These are phyloP conservation scores for Anguilla marmorata DNA, from an alignment of 2,797 vertebrate species.

Conservation along the genomic window DNA sequence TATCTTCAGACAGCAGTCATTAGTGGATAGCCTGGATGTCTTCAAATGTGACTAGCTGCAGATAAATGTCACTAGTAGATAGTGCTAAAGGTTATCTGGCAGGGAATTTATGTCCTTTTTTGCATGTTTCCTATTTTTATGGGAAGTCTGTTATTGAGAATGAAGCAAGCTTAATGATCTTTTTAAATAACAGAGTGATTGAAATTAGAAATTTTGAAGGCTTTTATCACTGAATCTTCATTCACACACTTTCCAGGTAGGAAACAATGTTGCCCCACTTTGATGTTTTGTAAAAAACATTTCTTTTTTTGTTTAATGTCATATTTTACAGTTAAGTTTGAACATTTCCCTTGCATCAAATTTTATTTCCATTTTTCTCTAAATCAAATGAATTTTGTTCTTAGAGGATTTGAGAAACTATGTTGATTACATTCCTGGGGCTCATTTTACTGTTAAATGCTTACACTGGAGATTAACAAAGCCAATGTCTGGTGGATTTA, in stretches of 20 bases:
- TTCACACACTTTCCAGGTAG: neutral
- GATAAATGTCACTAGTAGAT: neutral
- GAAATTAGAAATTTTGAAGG: neutral
- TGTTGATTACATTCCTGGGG: neutral
- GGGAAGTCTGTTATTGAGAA: neutral
- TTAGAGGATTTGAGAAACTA: neutral
- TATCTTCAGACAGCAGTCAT: neutral
- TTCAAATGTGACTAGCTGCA: neutral
- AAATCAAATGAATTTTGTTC: neutral
- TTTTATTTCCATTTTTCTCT: neutral
- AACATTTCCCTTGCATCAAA: neutral
- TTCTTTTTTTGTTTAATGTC: neutral
- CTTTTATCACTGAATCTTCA: neutral
- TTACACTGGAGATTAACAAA: neutral
- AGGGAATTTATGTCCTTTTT: neutral
- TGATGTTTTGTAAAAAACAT: neutral
- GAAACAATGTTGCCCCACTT: neutral
- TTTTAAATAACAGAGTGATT: neutral
- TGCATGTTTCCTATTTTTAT: neutral
- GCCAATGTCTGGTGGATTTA: neutral
- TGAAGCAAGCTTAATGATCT: neutral
- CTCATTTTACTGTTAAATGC: neutral
- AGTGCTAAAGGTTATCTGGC: neutral
- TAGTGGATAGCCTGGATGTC: neutral
- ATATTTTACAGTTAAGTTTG: neutral